These are phyloP conservation scores for Macaria notata DNA, from an alignment of 2,888 invertebrate species.

Conservation along the genomic window DNA sequence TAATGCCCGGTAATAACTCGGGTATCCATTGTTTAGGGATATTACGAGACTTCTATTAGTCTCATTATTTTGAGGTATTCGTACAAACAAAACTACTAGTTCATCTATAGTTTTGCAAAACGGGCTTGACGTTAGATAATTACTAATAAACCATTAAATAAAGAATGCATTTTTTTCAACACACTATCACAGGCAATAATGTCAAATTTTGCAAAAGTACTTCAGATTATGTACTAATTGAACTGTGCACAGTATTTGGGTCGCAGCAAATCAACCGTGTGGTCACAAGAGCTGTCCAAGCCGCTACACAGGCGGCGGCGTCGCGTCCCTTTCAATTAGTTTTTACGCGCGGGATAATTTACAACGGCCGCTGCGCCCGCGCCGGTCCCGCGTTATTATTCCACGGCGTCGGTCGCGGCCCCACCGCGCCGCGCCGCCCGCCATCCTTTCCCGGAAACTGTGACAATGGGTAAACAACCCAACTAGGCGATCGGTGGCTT, in stretches of 20 bases:
- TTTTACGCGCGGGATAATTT: slow-evolving; percentile 72
- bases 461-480: slow-evolving; percentile 62
- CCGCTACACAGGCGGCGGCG: slow-evolving; percentile 51
- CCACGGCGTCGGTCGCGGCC: neutral
- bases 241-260: too few species aligned
- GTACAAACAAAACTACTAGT: too few species aligned
- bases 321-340: slow-evolving; percentile 71
- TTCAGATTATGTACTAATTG: too few species aligned
- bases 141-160: too few species aligned
- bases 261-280: neutral
- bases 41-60: neutral
- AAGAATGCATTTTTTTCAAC: too few species aligned
- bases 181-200: too few species aligned
- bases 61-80: too few species aligned
- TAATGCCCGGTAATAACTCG: slow-evolving; percentile 20
- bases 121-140: too few species aligned
- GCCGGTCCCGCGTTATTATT: slow-evolving; percentile 21
- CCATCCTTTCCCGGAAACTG: slow-evolving; percentile 70
- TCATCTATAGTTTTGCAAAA: too few species aligned
- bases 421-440: slow-evolving; percentile 13
- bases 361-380: slow-evolving; percentile 45
- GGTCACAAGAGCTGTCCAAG: slow-evolving; percentile 34
- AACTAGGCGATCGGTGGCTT: slow-evolving; percentile 42
- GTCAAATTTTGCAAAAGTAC: too few species aligned
- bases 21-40: neutral